Evolutionary conservation across 1,140 invertebrate genomes (phyloP).

Genomic region (Antheraea pernyi): DNA sequence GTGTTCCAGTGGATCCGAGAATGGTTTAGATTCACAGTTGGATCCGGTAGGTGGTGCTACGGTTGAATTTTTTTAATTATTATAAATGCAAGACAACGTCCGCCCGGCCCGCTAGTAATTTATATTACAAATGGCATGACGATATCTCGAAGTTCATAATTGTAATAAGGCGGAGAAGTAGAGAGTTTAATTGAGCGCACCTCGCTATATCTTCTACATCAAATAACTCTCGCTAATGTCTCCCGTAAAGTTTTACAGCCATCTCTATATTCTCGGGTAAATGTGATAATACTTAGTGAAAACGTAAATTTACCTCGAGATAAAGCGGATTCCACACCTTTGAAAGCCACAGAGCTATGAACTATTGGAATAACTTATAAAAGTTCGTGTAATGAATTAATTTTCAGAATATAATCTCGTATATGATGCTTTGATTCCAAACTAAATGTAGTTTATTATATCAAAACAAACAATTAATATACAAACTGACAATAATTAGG

Average conservation of each 20-base stretch:
- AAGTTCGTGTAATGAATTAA: too few relatives aligned
- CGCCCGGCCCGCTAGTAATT: too few relatives aligned
- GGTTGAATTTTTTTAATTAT: too few relatives aligned
- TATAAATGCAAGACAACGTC: too few relatives aligned
- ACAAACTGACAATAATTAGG: too few relatives aligned
- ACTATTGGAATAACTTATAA: not conserved
- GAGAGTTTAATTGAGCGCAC: not conserved
- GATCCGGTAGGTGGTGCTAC: too few relatives aligned
- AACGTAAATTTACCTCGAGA: slow-evolving; percentile 25
- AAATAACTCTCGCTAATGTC: not conserved
- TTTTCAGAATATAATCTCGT: too few relatives aligned
- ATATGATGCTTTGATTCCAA: too few relatives aligned
- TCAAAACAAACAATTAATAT: too few relatives aligned
- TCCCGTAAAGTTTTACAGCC: not conserved
- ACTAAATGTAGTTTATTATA: too few relatives aligned
- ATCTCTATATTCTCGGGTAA: not conserved
- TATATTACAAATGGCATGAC: not conserved
- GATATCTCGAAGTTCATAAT: not conserved
- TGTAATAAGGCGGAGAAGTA: not conserved
- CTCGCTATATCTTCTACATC: not conserved
- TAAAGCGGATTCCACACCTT: slow-evolving; percentile 25
- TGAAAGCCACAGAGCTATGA: not conserved
- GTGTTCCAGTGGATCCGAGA: too few relatives aligned
- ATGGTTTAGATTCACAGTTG: too few relatives aligned
- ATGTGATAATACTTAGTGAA: slow-evolving; percentile 14